phyloP scores from a whole-genome alignment of 2,113 vertebrate genomes.

The Anarrhichthys ocellatus region DNA sequence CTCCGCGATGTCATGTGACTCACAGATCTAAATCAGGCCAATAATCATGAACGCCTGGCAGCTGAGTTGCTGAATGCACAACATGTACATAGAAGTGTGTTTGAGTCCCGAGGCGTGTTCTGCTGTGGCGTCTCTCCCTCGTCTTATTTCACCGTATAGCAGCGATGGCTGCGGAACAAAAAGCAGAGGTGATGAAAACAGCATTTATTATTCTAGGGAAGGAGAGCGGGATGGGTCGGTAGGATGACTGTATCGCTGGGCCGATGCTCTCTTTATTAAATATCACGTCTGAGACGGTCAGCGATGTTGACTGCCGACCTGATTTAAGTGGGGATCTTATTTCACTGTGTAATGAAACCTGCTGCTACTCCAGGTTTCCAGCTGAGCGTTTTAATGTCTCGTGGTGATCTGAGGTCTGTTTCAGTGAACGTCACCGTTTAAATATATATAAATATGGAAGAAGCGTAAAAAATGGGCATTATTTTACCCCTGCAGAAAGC shows the following conservation, averaged over 20 bases:
- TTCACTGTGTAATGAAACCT: constrained; percentile 26
- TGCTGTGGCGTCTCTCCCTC: constrained; percentile 38
- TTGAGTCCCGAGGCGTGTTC: constrained; percentile 54
- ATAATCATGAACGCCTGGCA: constrained; percentile 69
- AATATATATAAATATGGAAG: background rate
- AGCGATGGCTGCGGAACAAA: background rate
- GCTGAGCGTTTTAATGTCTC: background rate
- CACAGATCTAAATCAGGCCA: constrained; percentile 73
- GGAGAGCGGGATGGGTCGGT: background rate
- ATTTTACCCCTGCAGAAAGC: background rate
- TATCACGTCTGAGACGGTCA: constrained; percentile 9
- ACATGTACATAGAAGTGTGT: constrained; percentile 51
- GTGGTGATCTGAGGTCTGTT: background rate
- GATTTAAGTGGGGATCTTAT: background rate
- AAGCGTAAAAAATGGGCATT: no score
- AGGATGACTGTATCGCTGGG: background rate
- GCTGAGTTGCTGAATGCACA: constrained; percentile 65
- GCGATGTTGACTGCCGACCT: background rate
- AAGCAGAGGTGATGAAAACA: background rate
- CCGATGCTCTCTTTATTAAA: constrained; percentile 8
- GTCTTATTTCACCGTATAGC: background rate
- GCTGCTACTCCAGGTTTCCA: constrained; percentile 14
- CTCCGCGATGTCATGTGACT: constrained; percentile 49
- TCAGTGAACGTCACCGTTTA: background rate
- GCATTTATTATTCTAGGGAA: background rate